Percentiles rank a stretch among this genome's conserved stretches.
Evolutionary conservation across 2,113 vertebrate species (phyloP).

Genomic region (Phalacrocorax pelagicus): DNA sequence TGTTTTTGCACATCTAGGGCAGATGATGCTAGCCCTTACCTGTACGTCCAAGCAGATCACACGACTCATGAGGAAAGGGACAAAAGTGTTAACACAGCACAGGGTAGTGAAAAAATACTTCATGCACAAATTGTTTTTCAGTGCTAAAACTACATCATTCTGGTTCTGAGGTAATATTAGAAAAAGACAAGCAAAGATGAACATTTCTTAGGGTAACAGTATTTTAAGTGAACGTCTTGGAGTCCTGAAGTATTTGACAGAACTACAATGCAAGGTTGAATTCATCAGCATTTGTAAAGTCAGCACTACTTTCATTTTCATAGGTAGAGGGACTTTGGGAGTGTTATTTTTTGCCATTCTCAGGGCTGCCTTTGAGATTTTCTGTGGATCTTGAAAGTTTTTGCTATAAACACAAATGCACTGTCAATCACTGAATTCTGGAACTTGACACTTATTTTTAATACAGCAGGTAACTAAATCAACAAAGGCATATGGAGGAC

Average conservation of each 20-base stretch:
- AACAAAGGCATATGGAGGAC: neutral
- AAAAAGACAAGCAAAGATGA: neutral
- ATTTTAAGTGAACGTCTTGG: neutral
- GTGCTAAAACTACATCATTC: neutral
- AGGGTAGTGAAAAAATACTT: neutral
- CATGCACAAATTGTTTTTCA: neutral
- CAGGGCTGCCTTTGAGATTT: neutral
- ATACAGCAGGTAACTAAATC: neutral
- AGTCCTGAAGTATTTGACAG: neutral
- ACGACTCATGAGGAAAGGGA: neutral
- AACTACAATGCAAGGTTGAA: too few relatives aligned
- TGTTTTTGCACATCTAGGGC: neutral
- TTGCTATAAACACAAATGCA: neutral
- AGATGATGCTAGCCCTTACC: neutral
- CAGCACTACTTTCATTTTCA: neutral
- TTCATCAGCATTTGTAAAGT: neutral
- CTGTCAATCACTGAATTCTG: neutral
- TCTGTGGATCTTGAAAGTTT: neutral
- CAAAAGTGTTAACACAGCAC: neutral
- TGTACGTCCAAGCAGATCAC: neutral
- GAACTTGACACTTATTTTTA: neutral
- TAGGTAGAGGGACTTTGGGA: neutral
- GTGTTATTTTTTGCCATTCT: neutral
- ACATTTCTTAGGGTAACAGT: neutral
- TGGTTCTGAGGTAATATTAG: neutral